Conservation (phyloP, 2,888 invertebrate species). For the Cenopis cana region DNA sequence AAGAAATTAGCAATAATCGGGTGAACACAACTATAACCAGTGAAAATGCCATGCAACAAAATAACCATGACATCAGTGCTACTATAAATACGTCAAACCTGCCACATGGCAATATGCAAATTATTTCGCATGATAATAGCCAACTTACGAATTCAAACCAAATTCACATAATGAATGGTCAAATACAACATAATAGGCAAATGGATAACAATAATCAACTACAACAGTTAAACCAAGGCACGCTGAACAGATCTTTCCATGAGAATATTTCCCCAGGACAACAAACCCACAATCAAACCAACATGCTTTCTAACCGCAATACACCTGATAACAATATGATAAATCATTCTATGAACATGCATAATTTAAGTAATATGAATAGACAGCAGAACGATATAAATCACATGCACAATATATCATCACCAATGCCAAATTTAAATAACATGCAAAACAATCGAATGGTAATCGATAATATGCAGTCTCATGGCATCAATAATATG, state of each 20-base stretch:
- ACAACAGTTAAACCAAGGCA: constrained; percentile 68
- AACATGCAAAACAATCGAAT: constrained; percentile 78
- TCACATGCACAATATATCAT: constrained; percentile 77
- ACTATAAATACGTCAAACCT: constrained; percentile 67
- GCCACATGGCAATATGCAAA: constrained; percentile 74
- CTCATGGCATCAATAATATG: constrained; percentile 72
- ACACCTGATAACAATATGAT: constrained; percentile 72
- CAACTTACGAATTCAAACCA: constrained; percentile 71
- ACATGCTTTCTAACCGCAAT: constrained; percentile 70
- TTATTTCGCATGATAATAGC: constrained; percentile 73
- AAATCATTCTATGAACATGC: constrained; percentile 77
- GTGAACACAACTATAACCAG: constrained; percentile 66
- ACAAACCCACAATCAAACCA: constrained; percentile 69
- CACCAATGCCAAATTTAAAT: constrained; percentile 69
- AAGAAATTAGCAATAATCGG: constrained; percentile 72
- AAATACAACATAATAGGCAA: constrained; percentile 77
- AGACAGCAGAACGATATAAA: constrained; percentile 72
- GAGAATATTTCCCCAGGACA: constrained; percentile 70
- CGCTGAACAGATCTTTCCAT: constrained; percentile 69
- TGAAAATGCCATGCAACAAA: constrained; percentile 68
- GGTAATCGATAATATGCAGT: constrained; percentile 78
- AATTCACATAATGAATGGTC: constrained; percentile 81
- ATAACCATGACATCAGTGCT: constrained; percentile 65
- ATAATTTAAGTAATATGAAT: constrained; percentile 68
- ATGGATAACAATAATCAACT: constrained; percentile 70